These are phyloP conservation scores for Chlorops oryzae DNA, from an alignment of 1,140 invertebrate species.

Conservation along the genomic window DNA sequence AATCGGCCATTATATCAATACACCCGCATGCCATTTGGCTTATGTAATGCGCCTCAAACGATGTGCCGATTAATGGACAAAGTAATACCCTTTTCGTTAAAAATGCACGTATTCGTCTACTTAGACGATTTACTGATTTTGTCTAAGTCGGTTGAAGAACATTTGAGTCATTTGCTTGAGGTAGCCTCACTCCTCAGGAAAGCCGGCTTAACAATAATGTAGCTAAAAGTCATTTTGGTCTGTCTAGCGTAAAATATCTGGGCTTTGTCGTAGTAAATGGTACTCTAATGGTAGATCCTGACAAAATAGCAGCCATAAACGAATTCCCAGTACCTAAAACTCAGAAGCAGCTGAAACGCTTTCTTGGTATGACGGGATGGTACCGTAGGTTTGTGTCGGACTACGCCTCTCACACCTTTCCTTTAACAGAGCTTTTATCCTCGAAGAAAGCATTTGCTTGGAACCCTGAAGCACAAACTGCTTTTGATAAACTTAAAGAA, in stretches of 20 bases:
- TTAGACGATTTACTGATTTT: conserved; percentile 39
- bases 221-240: conserved; percentile 7
- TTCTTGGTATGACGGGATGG: conserved; percentile 47
- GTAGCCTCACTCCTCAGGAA: conserved; percentile 16
- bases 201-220: conserved; percentile 20
- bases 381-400: conserved; percentile 37
- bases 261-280: conserved; percentile 16
- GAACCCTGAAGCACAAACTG: neutral
- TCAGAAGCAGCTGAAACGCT: conserved; percentile 40
- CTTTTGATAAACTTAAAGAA: conserved; percentile 21
- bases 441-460: conserved; percentile 5
- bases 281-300: conserved; percentile 41
- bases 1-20: conserved; percentile 21
- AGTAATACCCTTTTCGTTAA: conserved; percentile 4
- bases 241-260: conserved; percentile 1
- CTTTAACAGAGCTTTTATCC: conserved; percentile 21
- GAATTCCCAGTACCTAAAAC: conserved; percentile 10
- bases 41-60: conserved; percentile 11
- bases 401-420: conserved; percentile 28
- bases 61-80: conserved; percentile 11
- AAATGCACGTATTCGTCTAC: conserved; percentile 6
- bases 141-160: conserved; percentile 37
- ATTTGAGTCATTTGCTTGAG: conserved; percentile 24
- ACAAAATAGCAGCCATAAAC: conserved; percentile 18
- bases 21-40: conserved; percentile 7